phyloP scores from a whole-genome alignment of 1,140 invertebrate species.

The Papilio xuthus region DNA sequence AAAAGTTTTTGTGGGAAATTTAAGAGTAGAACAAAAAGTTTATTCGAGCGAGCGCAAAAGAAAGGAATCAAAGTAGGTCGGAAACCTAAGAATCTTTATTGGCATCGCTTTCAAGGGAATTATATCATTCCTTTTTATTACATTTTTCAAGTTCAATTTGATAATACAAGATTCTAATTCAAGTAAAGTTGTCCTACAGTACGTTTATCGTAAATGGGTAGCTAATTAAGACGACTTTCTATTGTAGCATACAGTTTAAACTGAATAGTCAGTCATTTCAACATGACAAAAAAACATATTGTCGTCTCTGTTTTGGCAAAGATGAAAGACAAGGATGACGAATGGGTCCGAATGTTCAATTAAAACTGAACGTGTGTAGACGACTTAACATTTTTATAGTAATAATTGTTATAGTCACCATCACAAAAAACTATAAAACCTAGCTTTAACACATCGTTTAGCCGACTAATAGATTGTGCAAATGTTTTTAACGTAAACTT shows the following conservation, averaged over 20 bases:
- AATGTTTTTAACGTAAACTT: not conserved
- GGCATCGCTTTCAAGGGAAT: not conserved
- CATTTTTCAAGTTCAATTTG: not conserved
- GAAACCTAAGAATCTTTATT: slow-evolving; percentile 8
- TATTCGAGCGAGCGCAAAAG: not conserved
- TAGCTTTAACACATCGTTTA: not conserved
- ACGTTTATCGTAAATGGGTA: not conserved
- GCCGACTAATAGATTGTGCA: not conserved
- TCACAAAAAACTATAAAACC: not conserved
- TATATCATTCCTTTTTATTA: slow-evolving; percentile 16
- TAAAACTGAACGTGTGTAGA: no score
- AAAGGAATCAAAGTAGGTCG: slow-evolving; percentile 22
- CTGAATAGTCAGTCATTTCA: no score
- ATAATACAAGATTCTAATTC: not conserved
- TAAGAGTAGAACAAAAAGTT: slow-evolving; percentile 21
- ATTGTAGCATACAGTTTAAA: no score
- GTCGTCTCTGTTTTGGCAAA: no score
- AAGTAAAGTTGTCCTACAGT: not conserved
- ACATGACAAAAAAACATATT: no score
- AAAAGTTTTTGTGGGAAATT: slow-evolving; percentile 25
- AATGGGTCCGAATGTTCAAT: no score
- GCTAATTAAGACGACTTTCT: not conserved
- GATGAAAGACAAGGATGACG: no score
- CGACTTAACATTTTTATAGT: no score
- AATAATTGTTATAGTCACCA: not conserved